A percentile compares a stretch with the other conserved stretches of the same genome.
Evolutionary conservation across 92 coral and sea anemone species (phyloP).

Genomic region (Desmophyllum pertusum): DNA sequence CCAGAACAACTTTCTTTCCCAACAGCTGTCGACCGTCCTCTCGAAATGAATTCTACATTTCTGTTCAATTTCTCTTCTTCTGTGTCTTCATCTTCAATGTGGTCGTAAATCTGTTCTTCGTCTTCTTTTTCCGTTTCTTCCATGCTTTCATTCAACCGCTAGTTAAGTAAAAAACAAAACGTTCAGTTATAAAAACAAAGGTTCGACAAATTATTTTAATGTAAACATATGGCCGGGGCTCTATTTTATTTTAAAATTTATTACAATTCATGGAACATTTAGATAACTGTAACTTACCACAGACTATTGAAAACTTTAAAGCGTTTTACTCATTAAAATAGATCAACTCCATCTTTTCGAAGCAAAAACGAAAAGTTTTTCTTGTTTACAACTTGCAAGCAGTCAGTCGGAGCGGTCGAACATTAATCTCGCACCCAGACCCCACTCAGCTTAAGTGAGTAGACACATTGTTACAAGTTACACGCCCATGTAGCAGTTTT

Average conservation of each 20-base stretch:
- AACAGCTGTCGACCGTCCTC: neutral
- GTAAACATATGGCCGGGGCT: no score
- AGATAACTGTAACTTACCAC: neutral
- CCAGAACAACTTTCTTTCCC: neutral
- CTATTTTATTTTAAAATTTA: no score
- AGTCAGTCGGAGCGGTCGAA: no score
- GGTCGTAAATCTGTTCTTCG: conserved; percentile 17
- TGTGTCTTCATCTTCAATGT: conserved; percentile 14
- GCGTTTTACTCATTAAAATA: neutral
- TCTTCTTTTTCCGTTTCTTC: conserved; percentile 5
- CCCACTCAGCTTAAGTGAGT: no score
- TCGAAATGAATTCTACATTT: neutral
- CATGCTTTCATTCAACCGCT: conserved; percentile 13
- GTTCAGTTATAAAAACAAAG: neutral
- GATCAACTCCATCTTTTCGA: neutral
- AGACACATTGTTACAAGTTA: no score
- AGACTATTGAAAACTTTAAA: neutral
- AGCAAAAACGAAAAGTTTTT: neutral
- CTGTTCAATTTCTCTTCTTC: conserved; percentile 1
- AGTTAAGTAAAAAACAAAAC: neutral
- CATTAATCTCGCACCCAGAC: no score
- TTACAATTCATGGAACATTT: no score
- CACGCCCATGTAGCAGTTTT: neutral
- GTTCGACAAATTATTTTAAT: no score
- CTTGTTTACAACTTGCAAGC: neutral